phyloP scores from a whole-genome alignment of 2,113 vertebrate species.

The Cyprinodon tularosa region DNA sequence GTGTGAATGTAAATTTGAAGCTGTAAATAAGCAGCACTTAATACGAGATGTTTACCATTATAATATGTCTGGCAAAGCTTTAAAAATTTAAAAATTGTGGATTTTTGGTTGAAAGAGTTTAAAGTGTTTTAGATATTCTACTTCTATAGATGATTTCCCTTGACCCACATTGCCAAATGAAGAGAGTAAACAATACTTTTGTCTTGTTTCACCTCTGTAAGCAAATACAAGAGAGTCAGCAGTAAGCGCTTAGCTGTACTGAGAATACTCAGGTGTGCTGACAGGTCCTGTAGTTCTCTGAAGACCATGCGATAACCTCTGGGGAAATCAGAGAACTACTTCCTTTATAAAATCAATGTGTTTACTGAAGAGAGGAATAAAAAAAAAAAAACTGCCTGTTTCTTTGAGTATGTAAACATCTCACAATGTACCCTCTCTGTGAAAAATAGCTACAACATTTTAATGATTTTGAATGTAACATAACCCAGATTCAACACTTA shows the following conservation, averaged over 20 bases:
- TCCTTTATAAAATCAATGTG: slow-evolving; percentile 36
- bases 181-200: slow-evolving; percentile 32
- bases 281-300: slow-evolving; percentile 67
- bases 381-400: neutral
- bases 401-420: neutral
- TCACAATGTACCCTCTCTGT: neutral
- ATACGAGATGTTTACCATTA: neutral
- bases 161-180: slow-evolving; percentile 5
- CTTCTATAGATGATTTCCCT: slow-evolving; percentile 26
- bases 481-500: neutral
- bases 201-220: slow-evolving; percentile 60
- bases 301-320: slow-evolving; percentile 47
- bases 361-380: slow-evolving; percentile 15
- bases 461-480: neutral
- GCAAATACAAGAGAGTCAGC: slow-evolving; percentile 66
- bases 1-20: neutral
- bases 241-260: slow-evolving; percentile 53
- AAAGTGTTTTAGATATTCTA: slow-evolving; percentile 4
- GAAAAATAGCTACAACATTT: neutral
- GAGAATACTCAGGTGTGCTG: slow-evolving; percentile 79
- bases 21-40: too few relatives aligned
- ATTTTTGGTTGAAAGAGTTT: neutral
- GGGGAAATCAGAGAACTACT: slow-evolving; percentile 76
- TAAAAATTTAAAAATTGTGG: neutral
- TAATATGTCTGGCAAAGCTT: neutral